Evolutionary conservation across 92 coral and sea anemone species (phyloP).

Genomic region (Epizoanthus ramosus): DNA sequence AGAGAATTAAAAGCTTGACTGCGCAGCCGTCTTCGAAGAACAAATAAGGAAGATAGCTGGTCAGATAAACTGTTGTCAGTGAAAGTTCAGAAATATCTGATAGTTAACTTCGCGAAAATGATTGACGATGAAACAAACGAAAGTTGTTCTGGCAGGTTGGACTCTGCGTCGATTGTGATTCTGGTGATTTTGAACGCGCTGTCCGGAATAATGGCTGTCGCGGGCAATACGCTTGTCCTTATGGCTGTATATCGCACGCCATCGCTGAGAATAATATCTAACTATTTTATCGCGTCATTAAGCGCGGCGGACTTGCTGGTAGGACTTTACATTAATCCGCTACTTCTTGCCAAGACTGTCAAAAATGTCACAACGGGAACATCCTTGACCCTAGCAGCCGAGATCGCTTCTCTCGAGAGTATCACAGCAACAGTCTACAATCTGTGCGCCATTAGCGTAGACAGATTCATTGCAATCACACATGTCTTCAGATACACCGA

Average conservation of each 20-base stretch:
- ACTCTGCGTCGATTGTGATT: slow-evolving; percentile 9
- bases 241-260: slow-evolving; percentile 39
- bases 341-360: slow-evolving; percentile 36
- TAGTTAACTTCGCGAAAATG: background rate
- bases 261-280: slow-evolving; percentile 20
- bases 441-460: slow-evolving; percentile 31
- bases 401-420: slow-evolving; percentile 36
- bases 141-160: slow-evolving; percentile 33
- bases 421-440: slow-evolving; percentile 29
- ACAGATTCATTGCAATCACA: slow-evolving; percentile 30
- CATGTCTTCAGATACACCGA: slow-evolving; percentile 26
- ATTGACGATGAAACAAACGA: background rate
- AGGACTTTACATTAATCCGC: slow-evolving; percentile 28
- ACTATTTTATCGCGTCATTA: slow-evolving; percentile 38
- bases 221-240: slow-evolving; percentile 21
- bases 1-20: too few relatives aligned
- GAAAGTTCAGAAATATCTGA: too few relatives aligned
- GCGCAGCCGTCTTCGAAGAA: too few relatives aligned
- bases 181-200: slow-evolving; percentile 13
- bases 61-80: too few relatives aligned
- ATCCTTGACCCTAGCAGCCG: slow-evolving; percentile 26
- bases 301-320: slow-evolving; percentile 39
- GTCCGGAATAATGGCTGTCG: slow-evolving; percentile 36
- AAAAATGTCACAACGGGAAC: slow-evolving; percentile 32
- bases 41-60: too few relatives aligned